Percentiles rank a stretch among this genome's conserved stretches.
Evolutionary conservation across 2,888 invertebrate species (phyloP).

Genomic region (Epistrophe eligans): DNA sequence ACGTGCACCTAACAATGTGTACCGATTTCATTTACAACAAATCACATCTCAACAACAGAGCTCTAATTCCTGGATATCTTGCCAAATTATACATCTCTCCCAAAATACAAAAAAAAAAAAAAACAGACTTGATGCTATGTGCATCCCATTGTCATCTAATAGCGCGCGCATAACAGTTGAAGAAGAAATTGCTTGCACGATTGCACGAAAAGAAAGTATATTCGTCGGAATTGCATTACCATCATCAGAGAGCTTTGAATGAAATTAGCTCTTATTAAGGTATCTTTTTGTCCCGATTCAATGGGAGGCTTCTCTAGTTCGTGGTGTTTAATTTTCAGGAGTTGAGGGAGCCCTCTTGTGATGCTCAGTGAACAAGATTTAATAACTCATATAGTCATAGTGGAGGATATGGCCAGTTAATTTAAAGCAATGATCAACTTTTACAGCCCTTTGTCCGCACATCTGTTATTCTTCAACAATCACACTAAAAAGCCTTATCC

Average conservation of each 20-base stretch:
- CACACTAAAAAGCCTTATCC: conserved; percentile 13
- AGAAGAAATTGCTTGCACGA: conserved; percentile 75
- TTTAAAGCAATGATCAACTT: conserved; percentile 63
- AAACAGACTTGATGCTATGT: conserved; percentile 7
- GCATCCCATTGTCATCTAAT: conserved; percentile 71
- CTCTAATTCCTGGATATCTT: conserved; percentile 51
- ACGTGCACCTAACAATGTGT: background rate
- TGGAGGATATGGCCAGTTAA: conserved; percentile 48
- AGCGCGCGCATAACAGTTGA: conserved; percentile 56
- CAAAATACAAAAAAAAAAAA: conserved; percentile 19
- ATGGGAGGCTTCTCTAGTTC: conserved; percentile 44
- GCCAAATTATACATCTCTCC: conserved; percentile 51
- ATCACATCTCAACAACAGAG: conserved; percentile 43
- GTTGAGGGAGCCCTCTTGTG: conserved; percentile 1
- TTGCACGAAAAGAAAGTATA: conserved; percentile 76
- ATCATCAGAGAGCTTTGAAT: conserved; percentile 39
- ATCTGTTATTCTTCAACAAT: conserved; percentile 63
- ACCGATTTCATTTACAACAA: conserved; percentile 22
- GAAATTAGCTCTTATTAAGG: conserved; percentile 73
- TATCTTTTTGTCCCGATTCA: conserved; percentile 49
- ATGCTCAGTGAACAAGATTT: conserved; percentile 51
- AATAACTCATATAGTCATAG: conserved; percentile 56
- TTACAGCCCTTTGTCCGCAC: conserved; percentile 66
- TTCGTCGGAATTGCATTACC: conserved; percentile 53
- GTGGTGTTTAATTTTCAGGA: conserved; percentile 36